Evolutionary conservation across 2,888 invertebrate species (phyloP), one percentile per base, ranked within the genome.

Genomic region (Troides oblongomaculatus): DNA sequence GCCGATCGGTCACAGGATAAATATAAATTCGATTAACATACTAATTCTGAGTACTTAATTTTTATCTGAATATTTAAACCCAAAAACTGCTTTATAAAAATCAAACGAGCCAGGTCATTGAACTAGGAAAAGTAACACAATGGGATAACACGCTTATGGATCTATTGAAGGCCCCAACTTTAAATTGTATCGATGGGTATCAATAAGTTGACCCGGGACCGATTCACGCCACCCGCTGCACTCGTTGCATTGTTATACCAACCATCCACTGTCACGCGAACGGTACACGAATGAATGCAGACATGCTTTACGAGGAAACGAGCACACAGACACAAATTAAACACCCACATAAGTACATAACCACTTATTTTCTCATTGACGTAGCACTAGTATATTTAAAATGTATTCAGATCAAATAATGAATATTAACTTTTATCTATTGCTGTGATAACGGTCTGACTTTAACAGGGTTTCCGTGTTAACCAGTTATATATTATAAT

Each of bases 111-210:
- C 58, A 63, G 62, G 70, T 70, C 70, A 66, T 70, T 59, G 65
- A 71, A 71, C 71, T 62, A 18, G 18, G 65, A 62, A 68, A 58
- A 50, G 61, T 43, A 53, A 53, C 62, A 68, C 71, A 69, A 68
- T 64, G 60, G 63, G 25, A 66, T 60, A 64, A 64, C n/a, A 62
- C 61, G 61, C 39, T 61, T 65, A 56, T 60, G 57, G 36, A 62
- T 18, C 70, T 72, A 74, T 78, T 73, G 73, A 73, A 76, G 75
- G 75, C 75, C 30, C 74, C 75, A 74, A 73, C 76, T 76, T 78
- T 78, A 80, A 83, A 81, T 80, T 78, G 76, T 81, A 81, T 81
- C 77, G 79, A 81, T 75, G 71, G 73, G 53, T 66, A 66, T 73
- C 76, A 79, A 66, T 66, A 62, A 62, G 30, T 62, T 56, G 75